Base-by-base conservation (phyloP, 2,113 vertebrate genomes). In the Trochalopteron elliotii region DNA sequence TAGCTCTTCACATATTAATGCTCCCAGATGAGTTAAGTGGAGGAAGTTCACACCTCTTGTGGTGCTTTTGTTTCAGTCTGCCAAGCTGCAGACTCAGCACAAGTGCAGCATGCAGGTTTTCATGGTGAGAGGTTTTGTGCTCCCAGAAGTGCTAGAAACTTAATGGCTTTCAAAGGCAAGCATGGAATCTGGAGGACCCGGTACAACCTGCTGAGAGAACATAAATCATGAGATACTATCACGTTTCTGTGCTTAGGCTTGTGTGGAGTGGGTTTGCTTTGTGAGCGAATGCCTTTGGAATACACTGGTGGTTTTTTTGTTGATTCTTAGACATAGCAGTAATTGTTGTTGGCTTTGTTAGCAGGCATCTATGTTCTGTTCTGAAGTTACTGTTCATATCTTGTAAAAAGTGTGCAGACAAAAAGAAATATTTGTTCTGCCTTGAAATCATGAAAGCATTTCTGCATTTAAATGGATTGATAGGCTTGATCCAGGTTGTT, bases 111-210 rank as follows among this genome's bases (percentile, higher is more conserved):
- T 42, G 39, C 76, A 81, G 92, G 79, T 96, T 92, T 90, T 89
- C 77, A 31, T 40, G 78, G 76, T 10, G 49, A 84, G 77, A 90
- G 86, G 80, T 95, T 91, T 90, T 92, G 94, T 94, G 1, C 65
- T 95, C 69, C 90, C 90, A 86, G 83, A 93, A 95, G 86, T 78
- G 88, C 88, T 81, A 78, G 93, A 89, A 96, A 94, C 72, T 93
- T 92, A 96, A 96, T 96, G 96, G 96, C 88, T 93, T 95, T 95
- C 86, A 77, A 95, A 92, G 83, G 80, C 90, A 94, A 95, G 88
- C 64, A 31, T 6, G 80, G 96, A 97, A 97, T 97, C 94, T 95
- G 94, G 96, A 95, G 94, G 57, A 93, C 88, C 92, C 90, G 85
- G 96, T 92, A 93, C 80, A 94, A 92, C 96, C 96, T 94, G 94